phyloP scores from a whole-genome alignment of 2,113 vertebrate genomes.

The Cheirogaleus medius region DNA sequence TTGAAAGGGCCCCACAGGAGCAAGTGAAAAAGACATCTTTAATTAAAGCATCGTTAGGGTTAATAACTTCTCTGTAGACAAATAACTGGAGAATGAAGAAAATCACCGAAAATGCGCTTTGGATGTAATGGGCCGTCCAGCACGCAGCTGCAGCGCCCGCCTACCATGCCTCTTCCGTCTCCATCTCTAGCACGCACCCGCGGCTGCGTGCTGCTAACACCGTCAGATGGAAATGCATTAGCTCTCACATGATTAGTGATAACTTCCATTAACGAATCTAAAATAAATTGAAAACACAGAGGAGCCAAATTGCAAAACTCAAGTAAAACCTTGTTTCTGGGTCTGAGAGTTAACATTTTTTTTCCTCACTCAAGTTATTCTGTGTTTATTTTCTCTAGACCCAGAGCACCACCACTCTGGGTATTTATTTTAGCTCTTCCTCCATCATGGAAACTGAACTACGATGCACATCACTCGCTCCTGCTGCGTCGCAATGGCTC shows the following conservation, averaged over 20 bases:
- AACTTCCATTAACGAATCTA: neutral
- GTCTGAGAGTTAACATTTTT: neutral
- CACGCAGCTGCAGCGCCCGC: accelerated
- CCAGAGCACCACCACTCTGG: accelerated
- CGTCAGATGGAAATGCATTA: accelerated
- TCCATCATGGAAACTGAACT: neutral
- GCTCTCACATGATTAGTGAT: accelerated
- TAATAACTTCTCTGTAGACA: conserved; percentile 35
- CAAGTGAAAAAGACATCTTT: conserved; percentile 15
- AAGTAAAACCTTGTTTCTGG: neutral
- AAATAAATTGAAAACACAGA: neutral
- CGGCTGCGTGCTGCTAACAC: accelerated
- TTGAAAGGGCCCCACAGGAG: neutral
- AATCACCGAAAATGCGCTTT: neutral
- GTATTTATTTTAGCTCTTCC: neutral
- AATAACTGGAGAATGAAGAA: conserved; percentile 22
- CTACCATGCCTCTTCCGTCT: accelerated
- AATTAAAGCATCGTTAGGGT: conserved; percentile 39
- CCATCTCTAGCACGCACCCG: accelerated
- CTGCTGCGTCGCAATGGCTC: neutral
- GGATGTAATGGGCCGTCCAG: neutral
- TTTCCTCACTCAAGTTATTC: no score
- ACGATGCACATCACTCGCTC: accelerated
- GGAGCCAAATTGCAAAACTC: neutral
- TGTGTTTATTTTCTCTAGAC: neutral